Conservation (phyloP, 2,888 invertebrate species). For the Melanophora roralis region DNA sequence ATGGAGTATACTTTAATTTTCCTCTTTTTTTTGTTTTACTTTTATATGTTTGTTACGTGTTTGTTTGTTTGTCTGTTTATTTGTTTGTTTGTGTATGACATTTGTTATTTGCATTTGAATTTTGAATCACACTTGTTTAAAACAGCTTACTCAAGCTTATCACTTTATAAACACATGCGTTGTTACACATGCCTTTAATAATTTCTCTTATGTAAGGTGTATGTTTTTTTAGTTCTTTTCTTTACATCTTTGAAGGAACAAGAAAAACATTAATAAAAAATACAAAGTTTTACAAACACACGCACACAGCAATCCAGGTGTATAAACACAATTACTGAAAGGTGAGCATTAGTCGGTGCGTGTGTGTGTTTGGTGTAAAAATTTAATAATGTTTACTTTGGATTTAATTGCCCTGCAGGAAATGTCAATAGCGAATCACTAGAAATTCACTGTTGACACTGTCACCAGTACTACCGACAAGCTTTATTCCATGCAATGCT, state of each 20-base stretch:
- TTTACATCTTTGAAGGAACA: background rate
- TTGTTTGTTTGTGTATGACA: background rate
- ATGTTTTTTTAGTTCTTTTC: background rate
- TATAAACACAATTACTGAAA: background rate
- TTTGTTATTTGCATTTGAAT: slow-evolving; percentile 17
- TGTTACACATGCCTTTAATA: slow-evolving; percentile 44
- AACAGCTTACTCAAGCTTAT: slow-evolving; percentile 54
- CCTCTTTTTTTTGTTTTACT: no score
- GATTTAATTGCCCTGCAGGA: no score
- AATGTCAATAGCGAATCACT: no score
- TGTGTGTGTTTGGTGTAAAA: no score
- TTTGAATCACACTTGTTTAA: slow-evolving; percentile 54
- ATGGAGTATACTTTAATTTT: no score
- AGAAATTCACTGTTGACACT: no score
- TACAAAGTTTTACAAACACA: background rate
- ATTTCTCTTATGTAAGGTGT: slow-evolving; percentile 19
- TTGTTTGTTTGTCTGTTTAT: background rate
- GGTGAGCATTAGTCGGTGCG: background rate
- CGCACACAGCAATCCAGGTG: background rate
- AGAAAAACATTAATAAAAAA: slow-evolving; percentile 15
- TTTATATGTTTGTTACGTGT: no score
- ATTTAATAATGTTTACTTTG: background rate
- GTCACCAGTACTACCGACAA: no score
- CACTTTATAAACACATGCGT: slow-evolving; percentile 54
- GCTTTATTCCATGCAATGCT: no score